phyloP scores from a whole-genome alignment of 2,113 vertebrate genomes.

The Festucalex cinctus region DNA sequence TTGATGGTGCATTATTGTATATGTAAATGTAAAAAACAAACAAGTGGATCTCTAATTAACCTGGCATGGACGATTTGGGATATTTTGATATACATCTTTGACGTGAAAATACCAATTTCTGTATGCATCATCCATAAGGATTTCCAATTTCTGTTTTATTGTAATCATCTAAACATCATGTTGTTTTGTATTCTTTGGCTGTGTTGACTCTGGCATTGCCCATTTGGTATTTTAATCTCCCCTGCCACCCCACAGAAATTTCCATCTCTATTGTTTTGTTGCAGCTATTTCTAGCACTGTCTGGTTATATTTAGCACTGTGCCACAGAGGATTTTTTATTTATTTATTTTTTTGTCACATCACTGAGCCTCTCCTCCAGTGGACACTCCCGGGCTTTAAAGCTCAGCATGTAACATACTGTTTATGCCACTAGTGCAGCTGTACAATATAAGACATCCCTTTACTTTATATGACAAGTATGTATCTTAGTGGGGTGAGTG shows the following conservation, averaged over 20 bases:
- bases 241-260: conserved; percentile 19
- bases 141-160: neutral
- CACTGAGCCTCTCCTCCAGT: conserved; percentile 32
- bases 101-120: no score
- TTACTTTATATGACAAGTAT: conserved; percentile 14
- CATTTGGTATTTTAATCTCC: conserved; percentile 16
- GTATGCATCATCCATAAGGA: neutral
- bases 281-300: conserved; percentile 52
- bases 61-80: no score
- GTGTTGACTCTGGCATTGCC: neutral
- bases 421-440: conserved; percentile 5
- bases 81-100: no score
- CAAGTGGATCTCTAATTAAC: no score
- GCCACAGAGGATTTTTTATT: conserved; percentile 42
- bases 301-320: conserved; percentile 59
- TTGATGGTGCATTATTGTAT: no score
- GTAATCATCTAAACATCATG: neutral
- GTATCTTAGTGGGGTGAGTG: conserved; percentile 13
- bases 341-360: conserved; percentile 24
- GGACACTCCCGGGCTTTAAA: conserved; percentile 22
- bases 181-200: neutral
- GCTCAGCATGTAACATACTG: conserved; percentile 18
- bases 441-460: conserved; percentile 1
- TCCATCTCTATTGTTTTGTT: conserved; percentile 33
- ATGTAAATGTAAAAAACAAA: no score